Evolutionary conservation across 2,888 invertebrate species (phyloP), one percentile per base, ranked within the genome.

Genomic region (Trissonchulus sp.): DNA sequence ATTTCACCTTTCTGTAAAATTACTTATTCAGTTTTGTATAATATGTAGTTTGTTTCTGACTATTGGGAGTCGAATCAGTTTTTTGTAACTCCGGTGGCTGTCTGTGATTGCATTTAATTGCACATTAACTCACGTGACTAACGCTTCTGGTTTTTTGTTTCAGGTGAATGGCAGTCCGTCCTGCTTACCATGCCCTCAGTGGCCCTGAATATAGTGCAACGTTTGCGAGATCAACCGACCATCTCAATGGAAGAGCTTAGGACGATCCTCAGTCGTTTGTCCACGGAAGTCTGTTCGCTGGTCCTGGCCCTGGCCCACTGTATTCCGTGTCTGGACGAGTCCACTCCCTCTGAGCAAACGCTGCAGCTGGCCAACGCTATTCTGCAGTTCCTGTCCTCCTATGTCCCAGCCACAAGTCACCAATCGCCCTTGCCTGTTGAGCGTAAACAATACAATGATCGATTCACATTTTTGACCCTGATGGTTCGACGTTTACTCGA

Each of bases 221-320:
- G 48, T 23, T 23, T 48, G 8, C 8, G 8, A 15, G 8, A 8
- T 23, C 8, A 8, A 15, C 48, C 48, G 48, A 15, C 48, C 48
- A 15, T 48, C 8, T 48, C 48, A 15, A 23, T 8, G 8, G 48
- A 48, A 23, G 48, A 48, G 8, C 48, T 48, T 23, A 8, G 48
- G 8, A 8, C 23, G 48, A 48, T 36, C 71, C 71, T 69, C 35
- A 34, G 34, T 69, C n/a, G 28, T n/a, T 36, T 69, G 8, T 69
- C 71, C 2, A 15, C 35, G 28, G 71, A 69, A 3, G 71, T 69
- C 3, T 69, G 71, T 36, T 69, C 71, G 35, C 34, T 69, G 37
- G 34, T 69, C 36, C 71, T 69, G n/a, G 71, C 71, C 35, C 28
- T 69, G 71, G 71, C 71, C 37, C 71, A 69, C n/a, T 31, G 36